Conservation (phyloP, 2,797 vertebrate genomes). For the Galagoides demidoff region DNA sequence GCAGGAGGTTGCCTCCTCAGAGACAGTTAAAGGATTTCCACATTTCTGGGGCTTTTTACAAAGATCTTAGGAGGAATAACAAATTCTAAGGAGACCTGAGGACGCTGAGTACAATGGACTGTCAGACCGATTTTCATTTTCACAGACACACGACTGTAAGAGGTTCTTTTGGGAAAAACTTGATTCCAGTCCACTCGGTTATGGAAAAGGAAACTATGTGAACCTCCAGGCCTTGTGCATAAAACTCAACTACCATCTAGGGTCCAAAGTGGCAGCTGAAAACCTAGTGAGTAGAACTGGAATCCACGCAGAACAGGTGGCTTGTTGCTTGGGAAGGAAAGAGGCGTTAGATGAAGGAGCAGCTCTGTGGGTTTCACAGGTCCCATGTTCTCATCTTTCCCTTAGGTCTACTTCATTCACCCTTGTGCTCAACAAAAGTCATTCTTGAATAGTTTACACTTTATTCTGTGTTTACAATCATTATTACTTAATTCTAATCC, state of each 20-base stretch:
- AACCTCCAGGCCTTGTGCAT: background rate
- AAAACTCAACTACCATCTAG: background rate
- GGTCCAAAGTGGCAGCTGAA: background rate
- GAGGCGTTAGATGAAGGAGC: background rate
- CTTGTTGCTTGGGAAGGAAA: background rate
- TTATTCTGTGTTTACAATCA: background rate
- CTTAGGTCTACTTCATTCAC: slow-evolving; percentile 1
- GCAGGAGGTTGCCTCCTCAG: background rate
- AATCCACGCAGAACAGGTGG: background rate
- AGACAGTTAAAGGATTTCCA: background rate
- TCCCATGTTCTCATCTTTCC: background rate
- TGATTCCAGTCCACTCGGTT: background rate
- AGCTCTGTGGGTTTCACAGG: background rate
- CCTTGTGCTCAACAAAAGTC: background rate
- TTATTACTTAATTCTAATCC: background rate
- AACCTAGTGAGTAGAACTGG: background rate
- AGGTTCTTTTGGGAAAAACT: background rate
- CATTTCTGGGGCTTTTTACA: background rate
- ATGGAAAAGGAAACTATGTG: background rate
- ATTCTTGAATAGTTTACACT: background rate
- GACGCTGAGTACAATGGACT: background rate
- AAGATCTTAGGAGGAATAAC: slow-evolving; percentile 22
- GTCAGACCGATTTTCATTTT: background rate
- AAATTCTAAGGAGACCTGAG: slow-evolving; percentile 21
- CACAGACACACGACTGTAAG: background rate